Conservation (phyloP, 2,113 vertebrate species). For the Panthera uncia region DNA sequence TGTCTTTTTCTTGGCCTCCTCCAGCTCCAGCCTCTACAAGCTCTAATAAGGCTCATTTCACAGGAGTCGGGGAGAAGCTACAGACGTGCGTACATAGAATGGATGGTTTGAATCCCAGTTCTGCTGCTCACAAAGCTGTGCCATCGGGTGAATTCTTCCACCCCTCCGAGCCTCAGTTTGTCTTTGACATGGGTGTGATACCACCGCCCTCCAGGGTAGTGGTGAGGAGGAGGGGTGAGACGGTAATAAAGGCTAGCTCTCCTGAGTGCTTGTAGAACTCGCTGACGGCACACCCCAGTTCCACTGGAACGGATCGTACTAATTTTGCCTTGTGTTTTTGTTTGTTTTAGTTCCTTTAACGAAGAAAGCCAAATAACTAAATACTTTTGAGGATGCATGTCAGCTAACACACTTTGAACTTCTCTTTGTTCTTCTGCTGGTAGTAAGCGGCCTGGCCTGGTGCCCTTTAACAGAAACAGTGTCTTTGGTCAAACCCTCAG, state of each 20-base stretch:
- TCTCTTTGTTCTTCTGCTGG: neutral
- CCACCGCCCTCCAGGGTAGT: neutral
- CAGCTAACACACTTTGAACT: neutral
- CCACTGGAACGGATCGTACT: fast-evolving
- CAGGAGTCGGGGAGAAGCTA: neutral
- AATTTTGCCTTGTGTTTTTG: neutral
- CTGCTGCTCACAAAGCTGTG: neutral
- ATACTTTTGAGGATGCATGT: neutral
- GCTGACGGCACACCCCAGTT: neutral
- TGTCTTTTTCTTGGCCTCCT: neutral
- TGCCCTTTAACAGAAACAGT: neutral
- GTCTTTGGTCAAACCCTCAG: neutral
- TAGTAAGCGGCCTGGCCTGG: neutral
- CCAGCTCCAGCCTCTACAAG: neutral
- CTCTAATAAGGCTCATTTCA: neutral
- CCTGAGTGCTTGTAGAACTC: neutral
- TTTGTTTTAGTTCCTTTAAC: neutral
- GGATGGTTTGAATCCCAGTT: neutral
- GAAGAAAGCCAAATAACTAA: neutral
- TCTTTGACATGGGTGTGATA: neutral
- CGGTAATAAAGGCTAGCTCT: fast-evolving
- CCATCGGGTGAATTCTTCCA: neutral
- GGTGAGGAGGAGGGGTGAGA: neutral
- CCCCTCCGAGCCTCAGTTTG: neutral
- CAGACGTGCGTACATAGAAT: no score